These are phyloP conservation scores for Malaclemys terrapin DNA, from an alignment of 2,113 vertebrate genomes.

Conservation along the genomic window DNA sequence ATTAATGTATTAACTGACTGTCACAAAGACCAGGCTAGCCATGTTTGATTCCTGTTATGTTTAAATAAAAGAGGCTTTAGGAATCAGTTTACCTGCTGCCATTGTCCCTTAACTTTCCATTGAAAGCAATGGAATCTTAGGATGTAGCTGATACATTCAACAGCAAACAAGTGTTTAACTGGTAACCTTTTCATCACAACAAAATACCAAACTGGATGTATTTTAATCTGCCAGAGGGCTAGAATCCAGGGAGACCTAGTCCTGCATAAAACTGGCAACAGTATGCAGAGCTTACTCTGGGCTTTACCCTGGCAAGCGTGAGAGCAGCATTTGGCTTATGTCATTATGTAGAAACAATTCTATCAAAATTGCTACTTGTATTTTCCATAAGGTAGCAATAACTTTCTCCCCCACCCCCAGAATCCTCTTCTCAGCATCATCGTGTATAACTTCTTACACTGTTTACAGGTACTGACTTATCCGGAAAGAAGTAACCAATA, in stretches of 20 bases:
- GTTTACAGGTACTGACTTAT: not conserved
- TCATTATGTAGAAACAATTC: not conserved
- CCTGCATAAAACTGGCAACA: not conserved
- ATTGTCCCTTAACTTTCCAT: not conserved
- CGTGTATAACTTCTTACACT: not conserved
- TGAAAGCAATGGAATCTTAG: not conserved
- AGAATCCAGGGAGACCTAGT: not conserved
- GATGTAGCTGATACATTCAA: not conserved
- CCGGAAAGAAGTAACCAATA: not conserved
- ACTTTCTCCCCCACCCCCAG: not conserved
- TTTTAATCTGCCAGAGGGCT: not conserved
- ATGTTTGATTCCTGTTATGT: not conserved
- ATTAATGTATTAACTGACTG: not conserved
- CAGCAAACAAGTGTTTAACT: not conserved
- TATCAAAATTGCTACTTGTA: not conserved
- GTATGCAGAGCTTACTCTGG: too few relatives aligned
- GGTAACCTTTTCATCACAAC: too few relatives aligned
- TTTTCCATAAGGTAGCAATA: not conserved
- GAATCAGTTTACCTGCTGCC: not conserved
- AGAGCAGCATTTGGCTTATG: not conserved
- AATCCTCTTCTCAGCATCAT: not conserved
- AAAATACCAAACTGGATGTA: too few relatives aligned
- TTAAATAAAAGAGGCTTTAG: not conserved
- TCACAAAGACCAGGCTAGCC: not conserved
- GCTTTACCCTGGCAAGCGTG: not conserved